Evolutionary conservation across 92 coral and sea anemone species (phyloP).

Genomic region (Meandrina meandrites): DNA sequence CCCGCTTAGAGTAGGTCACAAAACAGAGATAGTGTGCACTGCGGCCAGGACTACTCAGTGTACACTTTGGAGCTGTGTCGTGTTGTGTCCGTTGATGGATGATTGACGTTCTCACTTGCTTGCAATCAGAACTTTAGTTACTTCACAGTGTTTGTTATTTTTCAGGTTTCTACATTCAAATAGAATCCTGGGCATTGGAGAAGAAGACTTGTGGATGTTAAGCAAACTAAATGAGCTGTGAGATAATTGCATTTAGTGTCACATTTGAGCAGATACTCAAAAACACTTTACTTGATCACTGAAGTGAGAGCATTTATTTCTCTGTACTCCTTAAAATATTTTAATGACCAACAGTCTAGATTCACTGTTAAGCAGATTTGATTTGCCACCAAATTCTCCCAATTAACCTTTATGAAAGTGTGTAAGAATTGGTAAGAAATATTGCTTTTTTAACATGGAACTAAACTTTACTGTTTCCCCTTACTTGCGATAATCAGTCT

Average conservation of each 20-base stretch:
- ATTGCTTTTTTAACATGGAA: too few relatives aligned
- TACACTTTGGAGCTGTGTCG: background rate
- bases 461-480: too few relatives aligned
- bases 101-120: background rate
- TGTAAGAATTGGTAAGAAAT: too few relatives aligned
- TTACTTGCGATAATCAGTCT: background rate
- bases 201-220: conserved; percentile 81
- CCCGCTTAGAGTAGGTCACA: background rate
- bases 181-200: conserved; percentile 57
- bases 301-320: too few relatives aligned
- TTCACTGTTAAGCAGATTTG: too few relatives aligned
- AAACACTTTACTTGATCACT: too few relatives aligned
- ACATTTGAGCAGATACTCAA: too few relatives aligned
- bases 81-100: background rate
- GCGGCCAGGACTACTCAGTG: background rate
- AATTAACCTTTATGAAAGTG: too few relatives aligned
- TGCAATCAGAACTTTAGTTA: background rate
- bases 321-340: too few relatives aligned
- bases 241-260: conserved; percentile 31
- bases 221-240: conserved; percentile 68
- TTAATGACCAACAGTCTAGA: too few relatives aligned
- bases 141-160: background rate
- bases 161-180: conserved; percentile 76
- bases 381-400: too few relatives aligned
- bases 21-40: background rate